Base-by-base conservation (phyloP, 2,797 vertebrate species). In the Eospalax fontanierii region DNA sequence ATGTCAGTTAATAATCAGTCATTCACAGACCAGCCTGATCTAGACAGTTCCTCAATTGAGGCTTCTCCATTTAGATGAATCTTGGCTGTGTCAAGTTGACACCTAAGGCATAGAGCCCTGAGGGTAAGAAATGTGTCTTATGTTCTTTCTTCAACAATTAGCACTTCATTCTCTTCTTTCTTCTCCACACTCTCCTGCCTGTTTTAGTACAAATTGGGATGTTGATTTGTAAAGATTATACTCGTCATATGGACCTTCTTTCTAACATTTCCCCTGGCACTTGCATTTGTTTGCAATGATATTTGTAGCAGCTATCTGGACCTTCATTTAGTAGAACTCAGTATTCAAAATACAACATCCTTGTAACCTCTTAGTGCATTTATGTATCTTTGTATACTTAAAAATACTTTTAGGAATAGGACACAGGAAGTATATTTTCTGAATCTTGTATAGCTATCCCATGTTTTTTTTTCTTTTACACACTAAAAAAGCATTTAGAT, bases 231-330 rank as follows among this genome's bases (percentile, higher is more conserved):
- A 93, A 83, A 61, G 87, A 66, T 89, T 89, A 90, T 75, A 33
- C 84, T 93, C 89, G 26, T 46, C 26, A 33, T 61, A 1, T 54
- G 28, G 28, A 63, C 87, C 91, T 35, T 87, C 57, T 92, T 85
- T 89, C 10, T 86, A 86, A 76, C 12, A 75, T 21, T 84, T 87
- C 50, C 76, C 76, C 40, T 91, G 43, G 38, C 10, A 68, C 40
- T 87, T 94, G 38, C 11, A 66, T 79, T 93, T 93, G 33, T 92
- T 95, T 74, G 11, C 57, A 91, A 22, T 92, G 35, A 14, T 84
- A 75, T 83, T 86, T 89, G 93, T 2, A 76, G 30, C 10, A 83
- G 30, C 90, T 87, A 79, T 43, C 91, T 94, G 43, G 50, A 61
- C 76, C 71, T 91, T 6, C 81, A 82, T 61, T 57, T 65, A 85